Conservation (phyloP, 2,888 invertebrate species). For the Mesorhabditis spiculigera region DNA sequence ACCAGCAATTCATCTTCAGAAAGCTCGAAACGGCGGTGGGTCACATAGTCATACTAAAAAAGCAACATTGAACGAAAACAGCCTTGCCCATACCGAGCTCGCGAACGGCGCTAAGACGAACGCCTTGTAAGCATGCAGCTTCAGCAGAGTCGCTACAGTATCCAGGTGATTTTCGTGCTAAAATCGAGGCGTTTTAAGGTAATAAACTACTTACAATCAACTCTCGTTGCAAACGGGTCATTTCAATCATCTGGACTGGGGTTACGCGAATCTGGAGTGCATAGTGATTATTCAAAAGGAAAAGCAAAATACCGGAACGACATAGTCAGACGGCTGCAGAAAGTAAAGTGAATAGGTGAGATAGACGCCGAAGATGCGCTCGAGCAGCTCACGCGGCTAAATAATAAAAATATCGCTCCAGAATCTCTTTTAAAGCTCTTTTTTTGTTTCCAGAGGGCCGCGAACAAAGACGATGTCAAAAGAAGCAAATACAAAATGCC, state of each 20-base stretch:
- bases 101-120: neutral
- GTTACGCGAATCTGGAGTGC: neutral
- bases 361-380: constrained; percentile 11
- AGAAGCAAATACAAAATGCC: no score
- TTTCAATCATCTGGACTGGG: neutral
- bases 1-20: neutral
- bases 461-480: no score
- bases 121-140: constrained; percentile 1
- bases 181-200: neutral
- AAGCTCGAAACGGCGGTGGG: neutral
- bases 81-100: neutral
- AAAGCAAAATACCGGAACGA: neutral
- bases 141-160: neutral
- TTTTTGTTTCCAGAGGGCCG: no score
- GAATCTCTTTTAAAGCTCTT: no score
- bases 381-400: neutral
- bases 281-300: neutral
- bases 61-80: neutral
- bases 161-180: neutral
- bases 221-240: neutral
- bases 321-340: constrained; percentile 8
- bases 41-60: neutral
- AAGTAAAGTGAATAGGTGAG: constrained; percentile 11
- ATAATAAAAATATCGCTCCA: neutral
- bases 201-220: constrained; percentile 1